Base-by-base conservation (phyloP, 2,113 vertebrate genomes). In the Paramisgurnus dabryanus region DNA sequence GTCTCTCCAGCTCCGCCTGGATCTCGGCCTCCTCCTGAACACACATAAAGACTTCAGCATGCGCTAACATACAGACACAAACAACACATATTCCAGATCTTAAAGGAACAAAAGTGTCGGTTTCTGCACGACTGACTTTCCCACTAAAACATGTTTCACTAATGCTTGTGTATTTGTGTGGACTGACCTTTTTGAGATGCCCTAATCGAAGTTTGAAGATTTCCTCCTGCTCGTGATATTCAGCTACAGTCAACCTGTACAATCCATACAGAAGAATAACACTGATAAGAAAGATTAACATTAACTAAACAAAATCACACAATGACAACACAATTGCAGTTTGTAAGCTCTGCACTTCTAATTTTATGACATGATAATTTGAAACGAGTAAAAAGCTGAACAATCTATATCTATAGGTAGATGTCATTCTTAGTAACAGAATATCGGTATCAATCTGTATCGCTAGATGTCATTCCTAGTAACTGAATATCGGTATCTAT, bases 191-290 rank as follows among this genome's bases (percentile, higher is more conserved):
- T 91, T 99, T 99, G 81, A 99, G 95, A 92, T 99, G 97, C 85
- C 98, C 97, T 77, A 99, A 94, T 86, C 98, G 93, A 85, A 99
- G 96, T 88, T 99, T 99, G 91, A 99, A 99, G 89, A 99, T 99
- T 92, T 99, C 98, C 90, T 99, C 97, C 89, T 99, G 97, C 87
- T 99, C 98, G 0, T 99, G 97, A 88, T 99, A 99, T 86, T 99
- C 98, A 55, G 98, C 96, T 76, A 98, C 89, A 70, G 97, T 98
- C 89, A 99, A 92, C 88, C 98, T 99, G 92, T 1, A 34, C 76
- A 85, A 79, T 18, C 27, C 88, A 92, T 9, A 71, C 3, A 34
- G 8, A 22, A 58, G 78, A 12, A 76, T 63, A 6, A 66, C 39
- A 34, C 17, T 58, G 43, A 45, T 45, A 3, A 45, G 6, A 5